These are phyloP conservation scores for Drosophila buzzatii DNA, from an alignment of 2,888 invertebrate genomes.

Conservation along the genomic window DNA sequence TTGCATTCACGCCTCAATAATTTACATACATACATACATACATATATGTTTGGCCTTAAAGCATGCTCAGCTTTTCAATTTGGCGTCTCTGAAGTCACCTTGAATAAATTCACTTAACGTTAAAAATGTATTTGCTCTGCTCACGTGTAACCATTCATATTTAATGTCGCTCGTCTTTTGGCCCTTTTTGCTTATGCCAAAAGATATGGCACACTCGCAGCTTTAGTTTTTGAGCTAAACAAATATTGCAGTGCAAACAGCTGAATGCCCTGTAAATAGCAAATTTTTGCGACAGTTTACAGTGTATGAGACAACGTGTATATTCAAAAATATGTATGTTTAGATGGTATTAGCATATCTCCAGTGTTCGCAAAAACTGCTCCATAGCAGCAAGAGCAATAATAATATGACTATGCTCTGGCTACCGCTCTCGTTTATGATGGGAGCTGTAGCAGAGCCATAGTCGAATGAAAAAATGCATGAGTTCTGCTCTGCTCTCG, in stretches of 20 bases:
- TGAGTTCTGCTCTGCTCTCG: too few species aligned
- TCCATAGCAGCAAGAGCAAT: too few species aligned
- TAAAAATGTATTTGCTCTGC: conserved; percentile 41
- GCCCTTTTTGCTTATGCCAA: conserved; percentile 5
- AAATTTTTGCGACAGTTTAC: not conserved
- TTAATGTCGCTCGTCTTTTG: conserved; percentile 26
- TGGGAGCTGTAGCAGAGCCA: too few species aligned
- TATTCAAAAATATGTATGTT: too few species aligned
- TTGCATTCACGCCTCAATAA: conserved; percentile 68
- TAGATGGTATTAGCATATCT: too few species aligned
- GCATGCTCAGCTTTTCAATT: conserved; percentile 24
- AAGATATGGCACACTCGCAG: conserved; percentile 15
- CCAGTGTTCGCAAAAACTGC: too few species aligned
- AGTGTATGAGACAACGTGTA: too few species aligned
- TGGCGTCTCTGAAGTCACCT: conserved; percentile 56
- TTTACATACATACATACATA: conserved; percentile 20
- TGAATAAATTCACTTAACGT: conserved; percentile 49
- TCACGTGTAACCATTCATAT: conserved; percentile 32
- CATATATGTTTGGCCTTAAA: conserved; percentile 15
- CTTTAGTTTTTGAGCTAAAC: conserved; percentile 8
- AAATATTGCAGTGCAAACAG: not conserved
- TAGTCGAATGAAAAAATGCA: too few species aligned
- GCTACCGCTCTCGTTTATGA: too few species aligned
- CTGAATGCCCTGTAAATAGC: not conserved
- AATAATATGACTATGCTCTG: too few species aligned